Evolutionary conservation across 1,140 invertebrate genomes (phyloP).

Genomic region (Drosophila ercepeae): DNA sequence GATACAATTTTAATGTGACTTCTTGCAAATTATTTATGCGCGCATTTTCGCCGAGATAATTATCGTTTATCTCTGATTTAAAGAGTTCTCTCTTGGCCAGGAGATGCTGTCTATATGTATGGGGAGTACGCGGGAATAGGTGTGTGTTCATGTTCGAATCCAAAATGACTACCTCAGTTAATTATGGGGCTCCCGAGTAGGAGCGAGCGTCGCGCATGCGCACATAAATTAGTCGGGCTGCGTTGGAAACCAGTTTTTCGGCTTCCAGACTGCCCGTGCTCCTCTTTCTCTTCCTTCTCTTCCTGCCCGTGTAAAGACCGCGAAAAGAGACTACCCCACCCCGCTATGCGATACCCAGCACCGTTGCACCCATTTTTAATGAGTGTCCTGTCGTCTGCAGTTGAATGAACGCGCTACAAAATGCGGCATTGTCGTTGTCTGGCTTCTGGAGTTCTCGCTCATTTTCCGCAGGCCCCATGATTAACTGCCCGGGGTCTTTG

Average conservation of each 20-base stretch:
- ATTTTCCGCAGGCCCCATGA: slow-evolving; percentile 66
- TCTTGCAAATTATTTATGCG: slow-evolving; percentile 83
- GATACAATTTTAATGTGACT: slow-evolving; percentile 83
- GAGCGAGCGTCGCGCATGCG: slow-evolving; percentile 77
- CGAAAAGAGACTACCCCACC: slow-evolving; percentile 42
- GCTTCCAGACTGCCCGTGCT: background rate
- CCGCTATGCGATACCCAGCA: slow-evolving; percentile 36
- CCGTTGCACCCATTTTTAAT: slow-evolving; percentile 80
- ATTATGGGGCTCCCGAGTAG: slow-evolving; percentile 83
- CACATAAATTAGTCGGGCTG: slow-evolving; percentile 73
- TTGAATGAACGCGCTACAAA: slow-evolving; percentile 75
- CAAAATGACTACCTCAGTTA: slow-evolving; percentile 84
- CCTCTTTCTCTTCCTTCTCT: background rate
- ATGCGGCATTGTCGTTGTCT: slow-evolving; percentile 46
- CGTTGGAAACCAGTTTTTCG: slow-evolving; percentile 53
- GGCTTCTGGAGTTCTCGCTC: slow-evolving; percentile 65
- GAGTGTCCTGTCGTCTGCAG: slow-evolving; percentile 81
- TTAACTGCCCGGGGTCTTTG: slow-evolving; percentile 74
- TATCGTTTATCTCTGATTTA: slow-evolving; percentile 84
- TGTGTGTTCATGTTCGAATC: slow-evolving; percentile 61
- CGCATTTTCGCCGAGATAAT: slow-evolving; percentile 83
- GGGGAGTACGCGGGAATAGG: background rate
- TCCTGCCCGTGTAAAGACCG: slow-evolving; percentile 60
- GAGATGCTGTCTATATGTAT: slow-evolving; percentile 37
- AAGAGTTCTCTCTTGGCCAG: slow-evolving; percentile 54